Base-by-base conservation (phyloP, 1,140 invertebrate genomes). In the Hesperophylax magnus region DNA sequence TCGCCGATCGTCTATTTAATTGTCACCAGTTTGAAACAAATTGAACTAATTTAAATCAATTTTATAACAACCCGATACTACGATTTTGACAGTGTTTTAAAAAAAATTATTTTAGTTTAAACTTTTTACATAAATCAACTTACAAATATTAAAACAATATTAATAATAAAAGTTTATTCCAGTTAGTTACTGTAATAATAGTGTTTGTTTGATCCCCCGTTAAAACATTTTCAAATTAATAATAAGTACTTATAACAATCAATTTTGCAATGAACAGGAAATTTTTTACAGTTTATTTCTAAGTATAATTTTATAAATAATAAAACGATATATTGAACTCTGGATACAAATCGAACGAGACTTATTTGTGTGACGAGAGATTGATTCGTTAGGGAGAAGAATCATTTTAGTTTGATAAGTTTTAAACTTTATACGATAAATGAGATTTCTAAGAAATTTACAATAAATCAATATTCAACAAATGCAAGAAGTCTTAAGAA, bases 321-420 rank as follows among this genome's bases (percentile, higher is more conserved):
- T 14, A 14, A 47, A 47, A 47, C 14, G 14, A 47, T 14, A 14
- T 47, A 14, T 39, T 14, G 39, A 47, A 14, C 15, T 61, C 60
- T 20, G 60, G 20, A 61, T 24, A 61, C 20, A 20, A 61, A 22
- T 61, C 4, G 24, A 61, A 61, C 27, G 15, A 15, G 27, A 27
- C 69, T 72, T 3, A 54, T 54, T 72, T 72, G 18, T 20, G 52
- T 72, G 18, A 24, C 6, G 27, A 53, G 69, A 72, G 69, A 72
- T 72, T 54, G 69, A 72, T 72, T 72, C 20, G 52, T 18, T 53
- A 54, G 69, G 52, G 69, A 72, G 69, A 54, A 72, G 47, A 67
- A 52, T 17, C 6, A 67, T 67, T 67, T 67, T 27, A 54, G 39
- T 72, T 72, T 53, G 20, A 54, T 0, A 54, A 24, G 20, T 17